Percentiles rank a stretch among this genome's conserved stretches.
phyloP scores from a whole-genome alignment of 2,888 invertebrate genomes.

The Loripinus fragilis region DNA sequence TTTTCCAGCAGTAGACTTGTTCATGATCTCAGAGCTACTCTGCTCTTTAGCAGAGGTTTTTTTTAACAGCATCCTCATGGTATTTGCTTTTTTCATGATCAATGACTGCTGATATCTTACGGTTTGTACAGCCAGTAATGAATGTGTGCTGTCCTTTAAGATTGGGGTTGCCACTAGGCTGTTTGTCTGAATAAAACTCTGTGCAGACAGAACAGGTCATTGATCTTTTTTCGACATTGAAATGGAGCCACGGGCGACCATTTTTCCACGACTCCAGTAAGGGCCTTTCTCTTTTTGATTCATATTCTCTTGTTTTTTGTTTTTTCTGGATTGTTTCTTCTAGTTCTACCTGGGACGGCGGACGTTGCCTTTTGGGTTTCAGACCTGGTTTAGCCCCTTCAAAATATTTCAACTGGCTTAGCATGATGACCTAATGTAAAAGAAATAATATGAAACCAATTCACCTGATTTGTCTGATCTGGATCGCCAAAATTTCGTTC shows the following conservation, averaged over 20 bases:
- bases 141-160: not conserved
- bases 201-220: not conserved
- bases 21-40: not conserved
- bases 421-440: too few species aligned
- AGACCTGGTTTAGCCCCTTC: not conserved
- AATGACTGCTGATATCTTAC: slow-evolving; percentile 11
- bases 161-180: not conserved
- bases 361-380: not conserved
- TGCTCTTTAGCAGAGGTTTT: not conserved
- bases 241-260: not conserved
- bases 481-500: too few species aligned
- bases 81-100: slow-evolving; percentile 21
- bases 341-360: not conserved
- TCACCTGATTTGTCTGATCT: too few species aligned
- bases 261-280: not conserved
- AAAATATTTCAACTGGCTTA: not conserved
- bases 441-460: too few species aligned
- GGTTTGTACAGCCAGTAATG: slow-evolving; percentile 17
- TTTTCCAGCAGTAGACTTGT: slow-evolving; percentile 23
- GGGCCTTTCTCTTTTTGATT: not conserved
- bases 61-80: slow-evolving; percentile 9
- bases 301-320: not conserved
- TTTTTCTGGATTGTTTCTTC: not conserved
- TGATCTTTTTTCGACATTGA: not conserved
- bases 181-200: not conserved